Conservation (phyloP, 2,888 invertebrate genomes). For the Dermolepida albohirtum region DNA sequence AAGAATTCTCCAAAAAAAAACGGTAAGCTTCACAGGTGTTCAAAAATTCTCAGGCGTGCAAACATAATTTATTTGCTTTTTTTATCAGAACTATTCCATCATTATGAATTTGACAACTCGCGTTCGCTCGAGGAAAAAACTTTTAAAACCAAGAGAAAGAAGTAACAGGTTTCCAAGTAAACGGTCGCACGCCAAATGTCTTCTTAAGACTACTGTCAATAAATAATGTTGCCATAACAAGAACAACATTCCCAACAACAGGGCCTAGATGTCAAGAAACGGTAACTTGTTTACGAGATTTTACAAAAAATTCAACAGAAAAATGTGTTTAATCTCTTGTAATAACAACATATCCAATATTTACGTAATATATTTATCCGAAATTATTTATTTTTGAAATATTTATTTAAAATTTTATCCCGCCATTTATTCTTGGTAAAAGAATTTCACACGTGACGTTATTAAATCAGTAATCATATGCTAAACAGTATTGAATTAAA, state of each 20-base stretch:
- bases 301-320: conserved; percentile 6
- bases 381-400: background rate
- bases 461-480: no score
- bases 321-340: background rate
- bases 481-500: no score
- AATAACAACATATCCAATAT: background rate
- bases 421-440: no score
- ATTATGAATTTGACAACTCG: background rate
- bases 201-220: background rate
- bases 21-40: conserved; percentile 1
- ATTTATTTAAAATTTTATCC: no score
- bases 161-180: background rate
- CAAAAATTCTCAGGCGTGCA: conserved; percentile 10
- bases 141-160: background rate
- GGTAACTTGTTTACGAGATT: conserved; percentile 18
- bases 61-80: background rate
- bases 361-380: background rate
- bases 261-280: conserved; percentile 1
- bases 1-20: conserved; percentile 14
- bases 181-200: conserved; percentile 4
- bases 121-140: background rate
- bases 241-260: background rate
- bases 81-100: conserved; percentile 7
- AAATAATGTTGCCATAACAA: background rate
- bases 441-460: no score